Evolutionary conservation across 2,888 invertebrate genomes (phyloP).

Genomic region (Dicycla oo): DNA sequence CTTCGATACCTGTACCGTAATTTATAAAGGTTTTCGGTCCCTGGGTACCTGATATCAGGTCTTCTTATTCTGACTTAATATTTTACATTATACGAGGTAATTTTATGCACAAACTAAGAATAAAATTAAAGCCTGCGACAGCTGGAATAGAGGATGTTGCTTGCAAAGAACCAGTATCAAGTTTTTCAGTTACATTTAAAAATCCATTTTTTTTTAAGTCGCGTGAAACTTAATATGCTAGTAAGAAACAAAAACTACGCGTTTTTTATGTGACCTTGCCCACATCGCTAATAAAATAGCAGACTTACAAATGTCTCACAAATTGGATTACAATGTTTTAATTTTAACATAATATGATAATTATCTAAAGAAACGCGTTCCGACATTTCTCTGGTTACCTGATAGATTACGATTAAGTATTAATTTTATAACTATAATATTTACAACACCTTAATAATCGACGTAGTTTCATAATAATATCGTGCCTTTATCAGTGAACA

Average conservation of each 20-base stretch:
- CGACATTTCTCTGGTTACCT: conserved; percentile 29
- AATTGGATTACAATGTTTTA: conserved; percentile 56
- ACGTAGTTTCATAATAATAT: conserved; percentile 66
- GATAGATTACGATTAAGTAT: conserved; percentile 40
- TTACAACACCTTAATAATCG: conserved; percentile 64
- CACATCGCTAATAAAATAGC: conserved; percentile 18
- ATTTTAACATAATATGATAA: conserved; percentile 36
- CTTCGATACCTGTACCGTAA: too few relatives aligned
- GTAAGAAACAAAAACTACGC: conserved; percentile 19
- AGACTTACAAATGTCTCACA: conserved; percentile 39
- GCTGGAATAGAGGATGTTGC: background rate
- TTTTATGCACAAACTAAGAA: conserved; percentile 9
- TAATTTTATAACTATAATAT: conserved; percentile 53
- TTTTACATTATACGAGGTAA: conserved; percentile 11
- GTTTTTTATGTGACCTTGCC: conserved; percentile 35
- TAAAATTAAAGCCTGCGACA: conserved; percentile 7
- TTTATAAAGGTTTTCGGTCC: too few relatives aligned
- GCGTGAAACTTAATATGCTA: conserved; percentile 13
- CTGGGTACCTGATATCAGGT: background rate
- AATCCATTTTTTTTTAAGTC: background rate
- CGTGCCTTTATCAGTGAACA: conserved; percentile 50
- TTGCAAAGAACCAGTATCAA: background rate
- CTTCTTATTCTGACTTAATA: conserved; percentile 1
- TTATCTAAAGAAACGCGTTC: conserved; percentile 39
- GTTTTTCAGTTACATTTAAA: conserved; percentile 7